Percentiles rank a stretch among this genome's conserved stretches.
Conservation (phyloP, 2,888 invertebrate species). For the Trachelus tabidus region DNA sequence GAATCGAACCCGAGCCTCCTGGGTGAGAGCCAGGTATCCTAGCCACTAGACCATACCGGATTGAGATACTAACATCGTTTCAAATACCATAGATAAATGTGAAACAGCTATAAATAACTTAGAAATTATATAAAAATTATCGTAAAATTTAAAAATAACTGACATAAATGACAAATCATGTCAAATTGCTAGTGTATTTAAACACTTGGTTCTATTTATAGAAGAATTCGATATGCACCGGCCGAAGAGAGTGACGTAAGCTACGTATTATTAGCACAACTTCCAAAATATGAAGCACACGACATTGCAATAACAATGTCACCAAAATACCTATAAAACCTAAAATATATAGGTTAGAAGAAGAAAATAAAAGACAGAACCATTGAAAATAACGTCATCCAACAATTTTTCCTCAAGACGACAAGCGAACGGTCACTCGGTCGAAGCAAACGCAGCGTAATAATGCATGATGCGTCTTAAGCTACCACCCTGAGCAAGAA, state of each 20-base stretch:
- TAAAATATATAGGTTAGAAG: background rate
- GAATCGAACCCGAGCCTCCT: slow-evolving; percentile 75
- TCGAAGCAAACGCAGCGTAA: background rate
- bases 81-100: too few species aligned
- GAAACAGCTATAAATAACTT: too few species aligned
- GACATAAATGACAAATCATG: background rate
- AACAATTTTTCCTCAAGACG: background rate
- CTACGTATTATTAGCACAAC: background rate
- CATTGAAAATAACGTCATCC: background rate
- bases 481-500: slow-evolving; percentile 13
- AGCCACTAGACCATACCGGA: slow-evolving; percentile 71
- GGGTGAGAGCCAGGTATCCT: slow-evolving; percentile 74
- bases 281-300: background rate
- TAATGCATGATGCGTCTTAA: slow-evolving; percentile 5
- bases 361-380: background rate
- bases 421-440: background rate
- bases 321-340: background rate
- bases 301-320: background rate
- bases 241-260: background rate
- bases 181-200: background rate
- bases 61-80: too few species aligned
- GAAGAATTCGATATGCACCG: background rate
- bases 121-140: too few species aligned
- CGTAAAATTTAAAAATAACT: too few species aligned
- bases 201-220: background rate